These are phyloP conservation scores for Iselma pallidipennis DNA, from an alignment of 2,888 invertebrate genomes.

Conservation along the genomic window DNA sequence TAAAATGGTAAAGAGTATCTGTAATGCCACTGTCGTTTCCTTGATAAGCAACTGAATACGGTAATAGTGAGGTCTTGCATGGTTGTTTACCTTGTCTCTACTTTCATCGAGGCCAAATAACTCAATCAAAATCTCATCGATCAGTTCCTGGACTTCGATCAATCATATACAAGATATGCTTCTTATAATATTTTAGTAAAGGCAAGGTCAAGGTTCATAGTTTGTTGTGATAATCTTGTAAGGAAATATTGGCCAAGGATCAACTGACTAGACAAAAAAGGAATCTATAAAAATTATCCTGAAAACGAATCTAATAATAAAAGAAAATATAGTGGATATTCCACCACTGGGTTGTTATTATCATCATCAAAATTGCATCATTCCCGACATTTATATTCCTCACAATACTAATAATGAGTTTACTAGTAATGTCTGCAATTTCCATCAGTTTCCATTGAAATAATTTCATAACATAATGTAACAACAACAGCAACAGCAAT, in stretches of 20 bases:
- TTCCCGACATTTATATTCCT: not conserved
- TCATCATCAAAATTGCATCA: not conserved
- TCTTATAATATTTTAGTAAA: not conserved
- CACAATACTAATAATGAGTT: no score
- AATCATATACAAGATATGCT: not conserved
- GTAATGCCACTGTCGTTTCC: no score
- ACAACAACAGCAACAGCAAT: not conserved
- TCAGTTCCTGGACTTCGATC: constrained; percentile 1
- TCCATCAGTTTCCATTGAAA: not conserved
- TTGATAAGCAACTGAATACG: not conserved
- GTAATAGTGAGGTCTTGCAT: not conserved
- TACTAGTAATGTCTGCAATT: not conserved
- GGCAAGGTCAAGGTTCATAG: constrained; percentile 1
- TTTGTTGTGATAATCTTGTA: not conserved
- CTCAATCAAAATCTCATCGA: not conserved
- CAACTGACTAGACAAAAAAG: no score
- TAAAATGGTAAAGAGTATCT: no score
- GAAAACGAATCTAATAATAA: no score
- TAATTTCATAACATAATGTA: not conserved
- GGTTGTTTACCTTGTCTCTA: constrained; percentile 9
- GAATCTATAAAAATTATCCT: no score
- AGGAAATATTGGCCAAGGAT: not conserved
- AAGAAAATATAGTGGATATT: not conserved
- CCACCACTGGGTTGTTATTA: not conserved
- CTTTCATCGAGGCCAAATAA: constrained; percentile 7